Base-by-base conservation (phyloP, 2,888 invertebrate genomes). In the Anaspis maculata region DNA sequence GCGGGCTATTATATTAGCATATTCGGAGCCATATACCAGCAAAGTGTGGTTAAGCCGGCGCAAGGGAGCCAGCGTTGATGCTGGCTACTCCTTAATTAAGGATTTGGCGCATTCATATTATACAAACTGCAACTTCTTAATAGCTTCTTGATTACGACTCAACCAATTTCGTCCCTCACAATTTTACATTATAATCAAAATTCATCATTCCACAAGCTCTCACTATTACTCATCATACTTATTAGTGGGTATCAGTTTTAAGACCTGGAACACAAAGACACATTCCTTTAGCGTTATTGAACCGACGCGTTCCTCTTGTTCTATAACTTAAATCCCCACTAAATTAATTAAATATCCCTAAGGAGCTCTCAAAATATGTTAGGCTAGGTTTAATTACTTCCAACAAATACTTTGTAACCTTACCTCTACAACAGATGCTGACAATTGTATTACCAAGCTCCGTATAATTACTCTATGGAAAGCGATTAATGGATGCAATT, bases 1-100 rank as follows among this genome's bases (percentile, higher is more conserved):
- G 49, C 48, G 46, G 50, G 51, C 57, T 54, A 57, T 60, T 54
- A 61, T 55, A 61, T 61, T 62, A 60, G 60, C 61, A 61, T 61
- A 61, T 59, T 58, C 51, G 54, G 43, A 48, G 54, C 53, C 55
- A 59, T 61, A 58, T 52, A 57, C 54, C 49, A 56, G 48, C 45
- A 48, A 51, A 51, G 46, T 51, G 47, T 46, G 50, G 49, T 49
- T 48, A 48, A 51, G 49, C 49, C 48, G 37, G 38, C 42, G 40
- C 42, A 39, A 43, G 46, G 36, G 41, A 31, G 39, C 29, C 43
- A 44, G 39, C 48, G 40, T 34, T 45, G 45, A 45, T 46, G 43
- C 44, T 46, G 52, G 51, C 54, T 53, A 55, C 49, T 54, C 55
- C 52, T 59, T 58, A 57, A 59, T 59, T 58, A 57, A 56, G 54